Evolutionary conservation across 1,140 invertebrate genomes (phyloP).

Genomic region (Euschistus heros): DNA sequence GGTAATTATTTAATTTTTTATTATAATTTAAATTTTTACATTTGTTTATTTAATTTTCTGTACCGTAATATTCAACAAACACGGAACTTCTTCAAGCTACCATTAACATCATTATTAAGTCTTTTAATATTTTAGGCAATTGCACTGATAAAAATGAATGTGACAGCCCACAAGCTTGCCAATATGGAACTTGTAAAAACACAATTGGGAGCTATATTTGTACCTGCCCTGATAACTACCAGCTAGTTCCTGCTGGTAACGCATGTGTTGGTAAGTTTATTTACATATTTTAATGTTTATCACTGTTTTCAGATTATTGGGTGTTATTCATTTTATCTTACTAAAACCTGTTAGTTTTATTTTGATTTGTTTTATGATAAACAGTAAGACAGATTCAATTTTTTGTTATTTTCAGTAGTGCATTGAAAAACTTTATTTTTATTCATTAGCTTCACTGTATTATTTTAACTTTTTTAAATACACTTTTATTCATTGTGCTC

Average conservation of each 20-base stretch:
- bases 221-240: conserved; percentile 44
- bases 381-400: too few relatives aligned
- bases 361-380: background rate
- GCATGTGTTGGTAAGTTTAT: conserved; percentile 53
- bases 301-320: background rate
- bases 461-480: too few relatives aligned
- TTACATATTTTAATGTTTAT: background rate
- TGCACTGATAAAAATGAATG: conserved; percentile 51
- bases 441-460: too few relatives aligned
- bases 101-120: background rate
- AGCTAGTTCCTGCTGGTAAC: conserved; percentile 51
- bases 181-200: conserved; percentile 47
- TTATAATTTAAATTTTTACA: background rate
- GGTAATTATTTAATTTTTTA: conserved; percentile 35
- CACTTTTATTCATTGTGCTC: background rate
- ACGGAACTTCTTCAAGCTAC: too few relatives aligned
- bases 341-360: background rate
- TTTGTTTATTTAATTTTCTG: background rate
- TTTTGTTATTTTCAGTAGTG: background rate
- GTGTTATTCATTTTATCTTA: background rate
- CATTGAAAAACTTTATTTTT: too few relatives aligned
- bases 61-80: too few relatives aligned
- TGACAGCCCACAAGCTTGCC: conserved; percentile 46
- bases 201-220: conserved; percentile 46
- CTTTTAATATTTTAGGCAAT: conserved; percentile 34